Evolutionary conservation across 2,797 vertebrate species (phyloP), one percentile per base, ranked within the genome.

Genomic region (Furcifer pardalis): DNA sequence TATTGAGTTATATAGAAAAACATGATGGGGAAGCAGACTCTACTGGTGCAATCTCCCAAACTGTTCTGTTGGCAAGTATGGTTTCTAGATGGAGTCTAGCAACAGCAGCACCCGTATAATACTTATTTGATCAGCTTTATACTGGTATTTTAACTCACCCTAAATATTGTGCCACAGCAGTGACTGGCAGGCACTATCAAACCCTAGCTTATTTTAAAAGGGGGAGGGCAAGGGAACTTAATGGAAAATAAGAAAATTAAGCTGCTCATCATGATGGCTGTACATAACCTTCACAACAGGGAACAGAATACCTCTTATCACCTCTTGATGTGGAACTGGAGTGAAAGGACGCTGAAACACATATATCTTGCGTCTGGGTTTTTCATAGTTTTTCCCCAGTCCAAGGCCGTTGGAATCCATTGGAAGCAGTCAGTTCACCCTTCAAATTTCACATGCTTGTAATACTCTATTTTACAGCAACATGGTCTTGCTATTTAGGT

Each of bases 1-100:
- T 77, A 32, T 44, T 59, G 30, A 23, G n/a, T 74, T 75, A 23
- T 32, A 84, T 72, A 81, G 72, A 62, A 72, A 75, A 75, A 52
- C 42, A 75, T 49, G 25, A 49, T 8, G 49, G 32, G 10, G 60
- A 77, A 66, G 6, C 15, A 42, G 46, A 42, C 13, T 56, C 35
- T 76, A 40, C 7, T 69, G 63, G 13, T 40, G 35, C 49, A 59
- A 13, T 52, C 62, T 17, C 52, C 37, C 49, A 32, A 56, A 19
- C 30, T 68, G 44, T 17, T 76, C 27, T 52, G 46, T 27, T n/a
- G 62, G 23, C 21, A 81, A 32, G 30, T 60, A 56, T 13, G 30
- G 35, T 27, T 56, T 71, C 46, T 37, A 25, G 27, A 2, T 73
- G 30, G 40, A 81, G 35, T 9, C 42, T 32, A 35, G 13, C 59